Evolutionary conservation across 2,888 invertebrate genomes (phyloP), one percentile per base, ranked within the genome.

Genomic region (Chrysolina americana): DNA sequence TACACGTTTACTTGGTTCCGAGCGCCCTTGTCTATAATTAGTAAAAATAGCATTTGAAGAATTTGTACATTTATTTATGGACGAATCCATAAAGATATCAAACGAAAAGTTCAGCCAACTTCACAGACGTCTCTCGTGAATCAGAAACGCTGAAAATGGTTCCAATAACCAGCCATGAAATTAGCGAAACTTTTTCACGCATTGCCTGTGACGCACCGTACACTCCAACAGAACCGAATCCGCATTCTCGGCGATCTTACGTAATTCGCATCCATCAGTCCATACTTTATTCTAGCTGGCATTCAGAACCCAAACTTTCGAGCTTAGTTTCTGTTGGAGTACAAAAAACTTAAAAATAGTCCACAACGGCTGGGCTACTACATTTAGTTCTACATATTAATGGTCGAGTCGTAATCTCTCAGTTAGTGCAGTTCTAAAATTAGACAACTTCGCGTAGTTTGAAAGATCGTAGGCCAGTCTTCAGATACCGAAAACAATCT

Each of bases 361-460:
- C 56, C 59, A 73, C 73, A 68, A 56, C 70, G 65, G 36, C 59
- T 59, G 59, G 59, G 59, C 23, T 56, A 56, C 59, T 59, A 59
- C 59, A 59, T 59, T 59, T 70, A 70, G 70, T 70, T 70, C 70
- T 65, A 71, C 74, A 74, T 70, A 71, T 76, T 74, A 76, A 76
- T 78, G 76, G 73, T 71, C 56, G 65, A 74, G 75, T 68, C 70
- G 77, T 77, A 73, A 71, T 74, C 68, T 70, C 68, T 59, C 65
- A 64, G 71, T 41, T 73, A 74, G 73, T 78, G 78, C 75, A 76
- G 75, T 78, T 75, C 78, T 78, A 78, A 76, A 44, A 76, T 76
- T 78, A 78, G 68, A 50, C 41, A 23, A 65, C 56, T 71, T 64
- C 70, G 53, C 53, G 53, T 53, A 21, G 50, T 53, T 53, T 65